Evolutionary conservation across 2,888 invertebrate species (phyloP), one percentile per base, ranked within the genome.

Genomic region (Pecten maximus): DNA sequence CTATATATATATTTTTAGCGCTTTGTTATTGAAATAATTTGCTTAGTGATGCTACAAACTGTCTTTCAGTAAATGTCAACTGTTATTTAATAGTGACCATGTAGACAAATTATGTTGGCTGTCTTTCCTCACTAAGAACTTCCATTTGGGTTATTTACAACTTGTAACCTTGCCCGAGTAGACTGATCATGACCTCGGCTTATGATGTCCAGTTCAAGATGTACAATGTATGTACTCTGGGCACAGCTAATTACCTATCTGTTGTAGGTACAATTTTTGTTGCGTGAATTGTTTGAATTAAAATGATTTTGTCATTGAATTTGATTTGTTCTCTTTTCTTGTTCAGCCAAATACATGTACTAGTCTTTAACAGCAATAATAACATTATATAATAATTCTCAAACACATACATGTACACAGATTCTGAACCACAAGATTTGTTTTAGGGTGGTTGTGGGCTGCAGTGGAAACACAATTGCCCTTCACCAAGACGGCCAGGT

Each of bases 261-360:
- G 74, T 28, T 35, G 0, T 28, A 54, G 50, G 50, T 19, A 35
- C 28, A 10, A 35, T 35, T 35, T 35, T 74, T 35, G 28, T 74
- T 74, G 74, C 74, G 74, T 74, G 74, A 74, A 74, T 10, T 74
- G 35, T 28, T 74, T 74, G 74, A 74, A 74, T 74, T 35, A 74
- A 74, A 35, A 74, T 12, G 19, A 74, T 12, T 74, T 54, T 12
- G 35, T 35, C 10, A 35, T 28, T 35, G 1, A 35, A 74, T 35
- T 74, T 6, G 10, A 35, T 35, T 28, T 23, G 16, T 54, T 54
- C 19, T 54, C 19, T 54, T 15, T 54, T 6, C 19, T 1, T 19
- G 16, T 23, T 54, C 19, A 16, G 2, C 23, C 60, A 60, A n/a
- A 60, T 60, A 60, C 48, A n/a, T n/a, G n/a, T n/a, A n/a, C n/a